Evolutionary conservation across 23 tunicate species (phyloP), one percentile per base, ranked within the genome.

Genomic region (Halocynthia aurantium): DNA sequence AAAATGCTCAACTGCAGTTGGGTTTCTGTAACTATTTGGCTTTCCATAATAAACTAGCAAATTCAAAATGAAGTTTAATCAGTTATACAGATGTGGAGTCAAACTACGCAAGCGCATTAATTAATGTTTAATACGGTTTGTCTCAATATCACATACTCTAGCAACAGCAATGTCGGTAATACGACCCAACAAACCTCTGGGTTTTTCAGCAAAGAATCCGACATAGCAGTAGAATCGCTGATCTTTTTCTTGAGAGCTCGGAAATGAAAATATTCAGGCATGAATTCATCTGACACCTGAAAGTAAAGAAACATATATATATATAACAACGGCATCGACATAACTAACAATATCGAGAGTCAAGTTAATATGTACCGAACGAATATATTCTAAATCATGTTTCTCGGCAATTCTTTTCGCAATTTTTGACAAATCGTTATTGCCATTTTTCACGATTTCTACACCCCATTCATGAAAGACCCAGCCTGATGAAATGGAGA

Each of bases 191-290:
- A 31, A 31, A 65, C 70, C 19, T 65, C 70, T 11, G 70, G 70
- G 5, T 65, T 49, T 20, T 65, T 15, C 10, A 15, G 31, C 31
- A 65, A 15, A 65, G 19, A 9, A 10, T 15, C 17, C 8, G 78
- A 54, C 17, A 74, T 18, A 8, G 10, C 64, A 10, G 5, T 10
- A 12, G 15, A 6, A 56, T 74, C 22, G 8, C 55, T 11, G 8
- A 20, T 18, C 22, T 54, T 64, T 54, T 74, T 74, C 22, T 55
- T 13, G 44, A 31, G 44, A 10, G 70, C 78, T 13, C 78, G 78
- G 8, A 54, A 10, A 54, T 74, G 78, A 56, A 52, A 74, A 53
- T n/a, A 74, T 54, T 54, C 78, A 15, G 78, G 78, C 50, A 74
- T 20, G 21, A 54, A 50, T n/a, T 52, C 78, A 1, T 10, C 13